Percentiles rank a stretch among this genome's conserved stretches.
phyloP scores from a whole-genome alignment of 2,797 vertebrate genomes.

The Cuniculus paca region DNA sequence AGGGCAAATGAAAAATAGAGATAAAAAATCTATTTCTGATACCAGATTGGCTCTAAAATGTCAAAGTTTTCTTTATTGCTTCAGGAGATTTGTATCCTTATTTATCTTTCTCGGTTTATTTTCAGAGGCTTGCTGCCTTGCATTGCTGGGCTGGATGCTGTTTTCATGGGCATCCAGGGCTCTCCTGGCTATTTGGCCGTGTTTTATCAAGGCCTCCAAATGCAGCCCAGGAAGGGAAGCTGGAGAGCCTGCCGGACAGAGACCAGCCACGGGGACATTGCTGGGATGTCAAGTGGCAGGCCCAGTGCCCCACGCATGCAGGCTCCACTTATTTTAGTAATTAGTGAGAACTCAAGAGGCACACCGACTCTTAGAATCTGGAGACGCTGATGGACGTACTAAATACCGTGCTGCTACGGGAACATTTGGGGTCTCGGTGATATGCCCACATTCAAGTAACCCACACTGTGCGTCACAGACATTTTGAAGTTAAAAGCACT shows the following conservation, averaged over 20 bases:
- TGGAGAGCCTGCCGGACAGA: not conserved
- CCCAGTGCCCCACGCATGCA: rapidly evolving
- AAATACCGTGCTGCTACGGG: rapidly evolving
- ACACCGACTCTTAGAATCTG: rapidly evolving
- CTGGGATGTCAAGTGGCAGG: rapidly evolving
- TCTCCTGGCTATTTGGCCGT: rapidly evolving
- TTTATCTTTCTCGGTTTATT: constrained; percentile 45
- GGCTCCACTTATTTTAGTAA: rapidly evolving
- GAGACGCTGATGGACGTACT: not conserved
- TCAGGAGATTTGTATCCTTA: not conserved
- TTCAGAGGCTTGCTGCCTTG: not conserved
- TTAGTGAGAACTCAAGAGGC: rapidly evolving
- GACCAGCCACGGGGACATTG: rapidly evolving
- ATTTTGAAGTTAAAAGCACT: not conserved
- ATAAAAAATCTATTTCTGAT: constrained; percentile 73
- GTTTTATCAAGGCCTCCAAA: not conserved
- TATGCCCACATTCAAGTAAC: rapidly evolving
- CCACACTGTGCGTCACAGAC: not conserved
- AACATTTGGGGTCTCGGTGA: not conserved
- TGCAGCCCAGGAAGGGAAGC: not conserved
- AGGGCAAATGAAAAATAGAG: constrained; percentile 64
- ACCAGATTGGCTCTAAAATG: constrained; percentile 69
- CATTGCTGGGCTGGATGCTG: rapidly evolving
- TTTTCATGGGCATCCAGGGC: rapidly evolving
- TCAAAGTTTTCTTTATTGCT: constrained; percentile 60